Conservation (phyloP, 2,797 vertebrate genomes). For the Pampus argenteus region DNA sequence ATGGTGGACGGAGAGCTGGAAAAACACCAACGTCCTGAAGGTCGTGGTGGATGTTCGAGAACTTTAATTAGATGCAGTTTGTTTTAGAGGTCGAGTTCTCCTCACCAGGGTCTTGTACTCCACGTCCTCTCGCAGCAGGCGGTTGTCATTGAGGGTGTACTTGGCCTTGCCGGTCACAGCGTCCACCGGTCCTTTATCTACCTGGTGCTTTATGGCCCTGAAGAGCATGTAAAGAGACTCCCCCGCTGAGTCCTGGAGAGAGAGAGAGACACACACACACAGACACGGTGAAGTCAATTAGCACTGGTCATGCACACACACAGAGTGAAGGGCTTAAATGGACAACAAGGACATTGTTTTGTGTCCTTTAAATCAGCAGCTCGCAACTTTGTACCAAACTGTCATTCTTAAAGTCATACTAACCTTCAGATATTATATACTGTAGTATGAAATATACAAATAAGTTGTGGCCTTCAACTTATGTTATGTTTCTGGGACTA, state of each 20-base stretch:
- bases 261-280: constrained; percentile 33
- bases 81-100: background rate
- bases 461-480: too few relatives aligned
- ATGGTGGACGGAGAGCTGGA: background rate
- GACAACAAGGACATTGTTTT: background rate
- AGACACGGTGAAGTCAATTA: constrained; percentile 13
- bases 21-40: background rate
- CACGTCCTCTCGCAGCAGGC: constrained; percentile 94
- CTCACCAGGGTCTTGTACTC: constrained; percentile 96
- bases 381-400: background rate
- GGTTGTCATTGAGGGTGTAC: constrained; percentile 97
- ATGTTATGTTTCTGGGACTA: too few relatives aligned
- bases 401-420: background rate
- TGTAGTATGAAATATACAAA: too few relatives aligned
- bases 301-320: constrained; percentile 1
- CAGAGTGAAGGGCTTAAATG: constrained; percentile 2
- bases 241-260: constrained; percentile 92
- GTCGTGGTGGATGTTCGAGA: background rate
- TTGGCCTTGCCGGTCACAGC: constrained; percentile 97
- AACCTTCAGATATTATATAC: too few relatives aligned
- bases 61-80: background rate
- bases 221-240: constrained; percentile 98
- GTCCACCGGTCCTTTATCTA: constrained; percentile 97
- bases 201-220: constrained; percentile 97
- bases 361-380: background rate